Percentiles rank a stretch among this genome's conserved stretches.
Evolutionary conservation across 2,113 vertebrate species (phyloP).

Genomic region (Lepus europaeus): DNA sequence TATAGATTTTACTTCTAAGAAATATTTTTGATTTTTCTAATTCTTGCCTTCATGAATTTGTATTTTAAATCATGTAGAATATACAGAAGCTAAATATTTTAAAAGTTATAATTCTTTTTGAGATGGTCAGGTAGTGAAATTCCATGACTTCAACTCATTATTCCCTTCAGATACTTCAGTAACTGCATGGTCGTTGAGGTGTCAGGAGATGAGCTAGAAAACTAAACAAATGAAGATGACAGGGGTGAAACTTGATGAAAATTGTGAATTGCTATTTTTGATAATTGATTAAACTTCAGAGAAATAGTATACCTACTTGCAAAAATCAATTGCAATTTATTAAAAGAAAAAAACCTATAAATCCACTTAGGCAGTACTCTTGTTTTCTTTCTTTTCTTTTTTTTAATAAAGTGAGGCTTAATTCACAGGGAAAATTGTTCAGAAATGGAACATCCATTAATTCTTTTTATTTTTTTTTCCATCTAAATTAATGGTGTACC

Average conservation of each 20-base stretch:
- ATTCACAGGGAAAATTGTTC: constrained; percentile 48
- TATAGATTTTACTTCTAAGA: not conserved
- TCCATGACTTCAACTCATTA: not conserved
- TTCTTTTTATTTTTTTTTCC: not conserved
- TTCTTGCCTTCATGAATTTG: not conserved
- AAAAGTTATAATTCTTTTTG: not conserved
- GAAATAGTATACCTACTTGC: constrained; percentile 26
- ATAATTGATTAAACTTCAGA: constrained; percentile 39
- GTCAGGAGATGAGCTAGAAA: not conserved
- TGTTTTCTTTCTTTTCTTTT: not conserved
- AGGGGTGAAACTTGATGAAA: not conserved
- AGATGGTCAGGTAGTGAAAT: not conserved
- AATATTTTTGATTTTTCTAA: constrained; percentile 8
- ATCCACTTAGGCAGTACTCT: not conserved
- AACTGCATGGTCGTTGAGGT: not conserved
- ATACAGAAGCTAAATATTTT: not conserved
- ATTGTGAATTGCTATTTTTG: not conserved
- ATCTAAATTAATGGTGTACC: constrained; percentile 47
- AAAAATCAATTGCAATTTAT: not conserved
- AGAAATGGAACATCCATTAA: constrained; percentile 7
- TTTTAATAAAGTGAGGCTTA: constrained; percentile 42
- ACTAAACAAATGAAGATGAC: not conserved
- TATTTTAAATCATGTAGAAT: not conserved
- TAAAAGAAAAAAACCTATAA: constrained; percentile 42
- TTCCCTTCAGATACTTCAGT: not conserved